Evolutionary conservation across 1,140 invertebrate genomes (phyloP), one percentile per base, ranked within the genome.

Genomic region (Maniola jurtina): DNA sequence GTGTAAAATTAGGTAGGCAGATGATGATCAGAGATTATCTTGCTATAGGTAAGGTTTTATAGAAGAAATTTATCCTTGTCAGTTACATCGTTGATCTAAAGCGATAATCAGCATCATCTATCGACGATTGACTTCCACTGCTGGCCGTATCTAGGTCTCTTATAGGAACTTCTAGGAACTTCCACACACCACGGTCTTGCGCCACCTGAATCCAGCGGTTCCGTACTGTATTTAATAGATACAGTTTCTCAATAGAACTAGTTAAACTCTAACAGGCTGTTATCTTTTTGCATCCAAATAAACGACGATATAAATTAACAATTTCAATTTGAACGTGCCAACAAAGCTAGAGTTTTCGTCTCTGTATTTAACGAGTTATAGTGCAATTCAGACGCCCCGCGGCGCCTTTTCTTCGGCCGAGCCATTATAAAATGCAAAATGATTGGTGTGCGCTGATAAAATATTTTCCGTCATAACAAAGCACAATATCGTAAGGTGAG

Each of bases 401-500:
- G 48, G 71, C 57, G 68, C 60, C 56, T 66, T 76, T 70, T 71
- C 71, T 73, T 73, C 69, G 55, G 57, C 60, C 16, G 16, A 60
- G 40, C 64, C 50, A 65, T 73, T 71, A 71, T 76, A 64, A 72
- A 59, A 65, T 62, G 59, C 64, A 15, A 48, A 58, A 60, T 66
- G 56, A 61, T 68, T 50, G 58, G 42, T 68, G 54, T 42, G 61
- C 38, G 45, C 58, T 71, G 68, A 71, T 71, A 66, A 70, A 72
- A 62, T 73, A 54, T 68, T 72, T 68, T 67, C 68, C 58, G 36
- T 68, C 45, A 71, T 50, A 71, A 68, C 61, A 71, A 68, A 64
- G 70, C 67, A 63, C 64, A 64, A 64, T 67, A 64, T 67, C 14
- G 45, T 62, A 61, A 64, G 78, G 76, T 82, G 76, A 81, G 40